Base-by-base conservation (phyloP, 2,113 vertebrate genomes). In the Lucifuga dentata region DNA sequence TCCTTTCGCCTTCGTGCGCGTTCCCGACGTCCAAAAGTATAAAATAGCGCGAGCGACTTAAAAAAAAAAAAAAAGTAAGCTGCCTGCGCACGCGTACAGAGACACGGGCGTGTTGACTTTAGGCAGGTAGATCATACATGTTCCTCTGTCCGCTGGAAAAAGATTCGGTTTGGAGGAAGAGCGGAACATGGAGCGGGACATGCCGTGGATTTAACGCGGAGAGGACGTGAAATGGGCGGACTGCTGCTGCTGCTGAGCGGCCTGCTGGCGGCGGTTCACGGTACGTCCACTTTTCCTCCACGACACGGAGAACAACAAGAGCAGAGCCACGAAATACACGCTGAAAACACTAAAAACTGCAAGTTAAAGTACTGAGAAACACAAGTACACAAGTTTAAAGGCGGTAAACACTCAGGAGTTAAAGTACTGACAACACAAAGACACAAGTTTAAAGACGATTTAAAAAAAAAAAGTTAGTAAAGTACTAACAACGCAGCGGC, bases 141-240 rank as follows among this genome's bases (percentile, higher is more conserved):
- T 8, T 3, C 38, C 10, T 2, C 46, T 11, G 12, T n/a, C n/a
- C 8, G 7, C 9, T 19, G 39, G 44, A 48, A 20, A 0, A 32
- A 29, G 15, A 67, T 81, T 26, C 68, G 77, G 29, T 43, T 50
- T 51, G 64, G 44, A 60, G 39, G 50, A 46, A 41, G 44, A 12
- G 11, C 29, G 41, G 55, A 85, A 39, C 29, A 90, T 91, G 88
- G 87, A 86, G 75, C 32, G 74, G 70, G 61, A 83, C n/a, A n/a
- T n/a, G 57, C 46, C 60, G 55, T 66, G 83, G 75, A 59, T 84
- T 20, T 88, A 56, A 84, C 53, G 73, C 73, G 57, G 1, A 73
- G 55, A 59, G 64, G 76, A 76, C 60, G 48, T 63, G 90, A 66
- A 78, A 91, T 92, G 91, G 86, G 79, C 64, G 73, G 51, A 78